Conservation (phyloP, 1,140 invertebrate species). For the Geopemphigus sp. region DNA sequence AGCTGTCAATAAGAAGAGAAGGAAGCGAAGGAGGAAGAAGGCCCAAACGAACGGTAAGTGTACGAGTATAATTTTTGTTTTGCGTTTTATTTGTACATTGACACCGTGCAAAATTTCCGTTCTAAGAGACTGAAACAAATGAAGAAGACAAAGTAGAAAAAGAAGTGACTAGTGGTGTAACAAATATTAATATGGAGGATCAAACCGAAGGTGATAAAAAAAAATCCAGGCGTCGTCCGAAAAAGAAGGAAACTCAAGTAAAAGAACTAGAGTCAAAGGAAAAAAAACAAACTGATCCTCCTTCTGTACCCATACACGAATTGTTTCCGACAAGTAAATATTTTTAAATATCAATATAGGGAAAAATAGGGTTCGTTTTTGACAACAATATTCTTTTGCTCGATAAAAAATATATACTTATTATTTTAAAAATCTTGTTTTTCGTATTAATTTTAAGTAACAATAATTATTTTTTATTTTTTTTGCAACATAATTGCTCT, state of each 20-base stretch:
- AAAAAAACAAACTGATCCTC: slow-evolving; percentile 75
- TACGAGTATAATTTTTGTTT: not conserved
- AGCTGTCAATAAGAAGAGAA: slow-evolving; percentile 67
- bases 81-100: not conserved
- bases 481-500: no score
- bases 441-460: no score
- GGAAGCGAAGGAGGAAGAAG: slow-evolving; percentile 75
- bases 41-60: slow-evolving; percentile 57
- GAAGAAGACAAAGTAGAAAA: slow-evolving; percentile 56
- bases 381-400: no score
- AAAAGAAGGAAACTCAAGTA: slow-evolving; percentile 53
- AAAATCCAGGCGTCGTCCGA: slow-evolving; percentile 9
- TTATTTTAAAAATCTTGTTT: no score
- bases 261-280: slow-evolving; percentile 53
- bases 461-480: no score
- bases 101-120: slow-evolving; percentile 18
- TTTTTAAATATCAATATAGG: not conserved
- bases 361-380: no score
- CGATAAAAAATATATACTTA: no score
- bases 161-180: slow-evolving; percentile 31
- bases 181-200: slow-evolving; percentile 45
- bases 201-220: slow-evolving; percentile 54
- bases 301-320: slow-evolving; percentile 80
- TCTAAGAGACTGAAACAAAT: slow-evolving; percentile 57
- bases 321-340: slow-evolving; percentile 76